Base-by-base conservation (phyloP, 2,888 invertebrate genomes). In the Enchytraeus crypticus region DNA sequence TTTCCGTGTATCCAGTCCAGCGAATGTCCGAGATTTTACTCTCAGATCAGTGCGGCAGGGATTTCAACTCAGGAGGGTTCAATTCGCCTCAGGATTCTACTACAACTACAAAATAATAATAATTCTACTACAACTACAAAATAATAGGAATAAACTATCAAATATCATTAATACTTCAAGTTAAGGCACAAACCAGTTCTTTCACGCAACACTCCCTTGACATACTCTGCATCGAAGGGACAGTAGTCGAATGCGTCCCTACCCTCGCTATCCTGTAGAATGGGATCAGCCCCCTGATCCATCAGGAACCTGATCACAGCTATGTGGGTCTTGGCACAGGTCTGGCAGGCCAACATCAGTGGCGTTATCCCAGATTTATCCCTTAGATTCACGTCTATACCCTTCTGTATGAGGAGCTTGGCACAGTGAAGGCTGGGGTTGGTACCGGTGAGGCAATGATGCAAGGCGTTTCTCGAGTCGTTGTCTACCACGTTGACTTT, bases 181-280 rank as follows among this genome's bases (percentile, higher is more conserved):
- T n/a, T n/a, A n/a, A n/a, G n/a, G n/a, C n/a, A 51, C 67, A 55
- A 51, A 68, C 69, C 63, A 30, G 66, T 53, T 32, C 45, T 55
- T 54, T 62, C 62, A 38, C 57, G 64, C 57, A 70, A 59, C 53
- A 69, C 46, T 18, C 59, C 66, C 45, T 67, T 68, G 8, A 70
- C 69, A 45, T 68, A 63, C 21, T 66, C 65, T 23, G 64, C 60
- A 33, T 65, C 62, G 46, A 60, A 61, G 11, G 61, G 61, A 51
- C 69, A 69, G 58, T 66, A 61, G 58, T 70, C 70, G 32, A 69
- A 64, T 8, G 69, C 51, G 49, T 70, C 70, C 27, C 58, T 62
- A 4, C 69, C 71, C 34, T 70, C 65, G 1, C 60, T 54, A 55
- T 71, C 70, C 60, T 68, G 66, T 2, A 63, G 11, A 21, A 66